Evolutionary conservation across 1,140 invertebrate species (phyloP).

Genomic region (Aculops lycopersici): DNA sequence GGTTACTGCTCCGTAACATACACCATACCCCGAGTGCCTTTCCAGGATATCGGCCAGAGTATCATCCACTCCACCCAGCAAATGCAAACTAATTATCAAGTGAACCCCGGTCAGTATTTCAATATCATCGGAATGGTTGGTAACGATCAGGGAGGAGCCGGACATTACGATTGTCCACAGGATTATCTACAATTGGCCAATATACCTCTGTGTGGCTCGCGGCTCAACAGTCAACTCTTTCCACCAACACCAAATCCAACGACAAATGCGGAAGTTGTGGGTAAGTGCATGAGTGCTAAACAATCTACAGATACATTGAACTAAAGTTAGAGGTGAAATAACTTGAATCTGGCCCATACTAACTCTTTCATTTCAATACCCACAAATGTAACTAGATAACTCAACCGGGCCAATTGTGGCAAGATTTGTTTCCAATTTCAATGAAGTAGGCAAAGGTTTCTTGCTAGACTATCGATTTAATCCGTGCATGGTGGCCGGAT

Average conservation of each 20-base stretch:
- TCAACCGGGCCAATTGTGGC: slow-evolving; percentile 5
- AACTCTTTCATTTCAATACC: background rate
- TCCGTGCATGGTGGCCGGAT: slow-evolving; percentile 3
- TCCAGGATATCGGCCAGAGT: background rate
- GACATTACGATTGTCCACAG: slow-evolving; percentile 31
- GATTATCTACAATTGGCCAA: slow-evolving; percentile 32
- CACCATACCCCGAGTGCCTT: slow-evolving; percentile 7
- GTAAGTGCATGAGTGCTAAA: slow-evolving; percentile 1
- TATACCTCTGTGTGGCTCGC: slow-evolving; percentile 30
- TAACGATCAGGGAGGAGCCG: slow-evolving; percentile 28
- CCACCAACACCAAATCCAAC: background rate
- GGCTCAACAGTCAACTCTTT: slow-evolving; percentile 22
- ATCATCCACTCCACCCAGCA: background rate
- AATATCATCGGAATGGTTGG: slow-evolving; percentile 17
- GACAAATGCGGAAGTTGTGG: slow-evolving; percentile 1
- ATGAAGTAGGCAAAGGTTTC: slow-evolving; percentile 4
- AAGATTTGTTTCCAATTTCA: slow-evolving; percentile 1
- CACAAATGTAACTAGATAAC: slow-evolving; percentile 5
- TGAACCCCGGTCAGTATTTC: slow-evolving; percentile 1
- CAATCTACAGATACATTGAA: background rate
- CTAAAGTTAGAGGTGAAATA: background rate
- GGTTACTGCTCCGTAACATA: slow-evolving; percentile 20
- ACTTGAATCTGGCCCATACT: background rate
- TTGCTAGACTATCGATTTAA: slow-evolving; percentile 5
- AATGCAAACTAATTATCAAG: background rate